Evolutionary conservation across 37 sponge, comb jelly and placozoan genomes (phyloP).

Genomic region (Agelas oroides): DNA sequence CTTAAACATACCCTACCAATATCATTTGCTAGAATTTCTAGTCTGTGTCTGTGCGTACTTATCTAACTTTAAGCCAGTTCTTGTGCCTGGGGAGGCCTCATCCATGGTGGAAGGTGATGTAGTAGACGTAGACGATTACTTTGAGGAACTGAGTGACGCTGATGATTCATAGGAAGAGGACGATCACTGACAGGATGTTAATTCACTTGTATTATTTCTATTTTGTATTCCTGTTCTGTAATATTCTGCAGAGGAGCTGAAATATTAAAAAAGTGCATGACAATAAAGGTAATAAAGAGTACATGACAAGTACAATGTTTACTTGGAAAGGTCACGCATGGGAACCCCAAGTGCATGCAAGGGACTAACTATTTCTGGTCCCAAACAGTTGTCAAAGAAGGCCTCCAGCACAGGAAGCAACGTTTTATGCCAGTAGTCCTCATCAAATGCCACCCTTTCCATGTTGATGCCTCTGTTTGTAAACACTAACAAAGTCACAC

Average conservation of each 20-base stretch:
- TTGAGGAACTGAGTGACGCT: neutral
- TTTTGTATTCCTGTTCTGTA: no score
- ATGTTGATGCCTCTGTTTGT: constrained; percentile 44
- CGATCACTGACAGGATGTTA: no score
- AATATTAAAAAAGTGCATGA: no score
- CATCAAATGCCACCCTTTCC: constrained; percentile 41
- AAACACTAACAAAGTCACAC: constrained; percentile 67
- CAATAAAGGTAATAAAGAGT: no score
- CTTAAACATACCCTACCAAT: constrained; percentile 52
- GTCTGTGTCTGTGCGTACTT: constrained; percentile 65
- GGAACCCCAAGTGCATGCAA: constrained; percentile 47
- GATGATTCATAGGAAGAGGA: neutral
- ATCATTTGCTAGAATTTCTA: constrained; percentile 39
- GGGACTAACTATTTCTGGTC: constrained; percentile 55
- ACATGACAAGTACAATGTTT: neutral
- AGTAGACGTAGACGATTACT: neutral
- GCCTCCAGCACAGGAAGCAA: constrained; percentile 25
- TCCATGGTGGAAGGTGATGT: neutral
- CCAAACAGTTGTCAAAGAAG: constrained; percentile 57
- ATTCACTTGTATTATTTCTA: no score
- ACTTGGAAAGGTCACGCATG: constrained; percentile 36
- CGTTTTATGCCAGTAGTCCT: constrained; percentile 24
- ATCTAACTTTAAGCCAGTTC: constrained; percentile 67
- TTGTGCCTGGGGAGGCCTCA: constrained; percentile 21
- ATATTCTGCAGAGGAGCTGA: no score